Evolutionary conservation across 2,888 invertebrate genomes (phyloP).

Genomic region (Tiphia femorata): DNA sequence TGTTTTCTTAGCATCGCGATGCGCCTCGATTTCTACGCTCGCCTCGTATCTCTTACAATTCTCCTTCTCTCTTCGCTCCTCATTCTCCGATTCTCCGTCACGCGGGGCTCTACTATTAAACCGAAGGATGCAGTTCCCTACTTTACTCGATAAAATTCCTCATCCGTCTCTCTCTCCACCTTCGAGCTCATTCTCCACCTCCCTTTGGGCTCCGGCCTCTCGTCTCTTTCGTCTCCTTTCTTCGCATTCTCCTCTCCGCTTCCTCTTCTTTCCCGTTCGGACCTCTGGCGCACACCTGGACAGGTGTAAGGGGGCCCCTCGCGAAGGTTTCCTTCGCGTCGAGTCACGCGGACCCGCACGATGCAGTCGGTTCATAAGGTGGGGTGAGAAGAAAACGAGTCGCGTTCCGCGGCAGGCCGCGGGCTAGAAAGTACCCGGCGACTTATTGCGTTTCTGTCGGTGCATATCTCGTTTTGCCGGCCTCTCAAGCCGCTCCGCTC

Average conservation of each 20-base stretch:
- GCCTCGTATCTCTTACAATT: no score
- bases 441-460: slow-evolving; percentile 44
- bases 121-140: no score
- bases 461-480: slow-evolving; percentile 29
- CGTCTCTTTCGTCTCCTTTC: background rate
- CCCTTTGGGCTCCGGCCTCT: background rate
- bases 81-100: no score
- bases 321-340: slow-evolving; percentile 1
- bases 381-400: slow-evolving; percentile 32
- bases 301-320: slow-evolving; percentile 2
- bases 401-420: slow-evolving; percentile 45
- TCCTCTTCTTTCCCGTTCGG: background rate
- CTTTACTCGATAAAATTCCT: no score
- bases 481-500: slow-evolving; percentile 10
- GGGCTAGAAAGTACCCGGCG: slow-evolving; percentile 58
- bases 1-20: no score
- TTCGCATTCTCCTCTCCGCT: background rate
- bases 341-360: no score
- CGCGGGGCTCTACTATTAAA: background rate
- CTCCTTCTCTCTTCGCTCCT: no score
- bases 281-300: background rate
- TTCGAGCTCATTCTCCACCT: background rate
- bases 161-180: no score
- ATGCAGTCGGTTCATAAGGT: slow-evolving; percentile 4
- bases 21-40: no score